phyloP scores from a whole-genome alignment of 2,113 vertebrate genomes.

The Hyaena hyaena region DNA sequence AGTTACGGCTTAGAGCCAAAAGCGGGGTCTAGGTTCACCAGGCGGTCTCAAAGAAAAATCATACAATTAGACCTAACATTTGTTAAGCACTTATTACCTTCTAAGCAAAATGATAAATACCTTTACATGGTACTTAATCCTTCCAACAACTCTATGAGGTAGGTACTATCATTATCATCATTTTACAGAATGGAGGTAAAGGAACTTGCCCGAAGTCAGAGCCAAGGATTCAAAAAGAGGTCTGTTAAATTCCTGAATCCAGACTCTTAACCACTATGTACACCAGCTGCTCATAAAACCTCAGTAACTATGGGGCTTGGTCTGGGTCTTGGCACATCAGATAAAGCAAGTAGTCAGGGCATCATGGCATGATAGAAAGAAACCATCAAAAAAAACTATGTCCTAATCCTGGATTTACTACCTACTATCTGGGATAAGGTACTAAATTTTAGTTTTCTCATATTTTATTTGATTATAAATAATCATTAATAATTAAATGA shows the following conservation, averaged over 20 bases:
- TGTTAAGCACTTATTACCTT: not conserved
- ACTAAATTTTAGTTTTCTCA: conserved; percentile 22
- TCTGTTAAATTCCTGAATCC: conserved; percentile 14
- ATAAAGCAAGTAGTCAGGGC: not conserved
- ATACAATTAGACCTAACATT: not conserved
- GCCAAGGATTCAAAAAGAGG: not conserved
- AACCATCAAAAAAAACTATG: not conserved
- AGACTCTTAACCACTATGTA: not conserved
- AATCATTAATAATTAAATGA: too few relatives aligned
- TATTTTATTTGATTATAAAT: too few relatives aligned
- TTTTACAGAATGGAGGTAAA: conserved; percentile 21
- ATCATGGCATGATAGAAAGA: not conserved
- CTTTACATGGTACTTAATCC: not conserved
- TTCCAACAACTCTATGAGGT: not conserved
- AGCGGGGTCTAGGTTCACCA: not conserved
- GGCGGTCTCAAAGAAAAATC: not conserved
- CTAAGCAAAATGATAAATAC: not conserved
- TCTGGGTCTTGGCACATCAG: not conserved
- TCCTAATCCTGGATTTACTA: conserved; percentile 15
- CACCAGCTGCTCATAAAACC: not conserved
- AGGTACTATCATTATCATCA: not conserved
- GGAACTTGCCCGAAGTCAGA: conserved; percentile 23
- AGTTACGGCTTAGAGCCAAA: not conserved
- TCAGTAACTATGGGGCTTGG: not conserved
- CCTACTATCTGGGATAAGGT: not conserved